Percentiles rank a stretch among this genome's conserved stretches.
These are phyloP conservation scores for Smutsia temminckii DNA, from an alignment of 2,797 vertebrate species.

Conservation along the genomic window DNA sequence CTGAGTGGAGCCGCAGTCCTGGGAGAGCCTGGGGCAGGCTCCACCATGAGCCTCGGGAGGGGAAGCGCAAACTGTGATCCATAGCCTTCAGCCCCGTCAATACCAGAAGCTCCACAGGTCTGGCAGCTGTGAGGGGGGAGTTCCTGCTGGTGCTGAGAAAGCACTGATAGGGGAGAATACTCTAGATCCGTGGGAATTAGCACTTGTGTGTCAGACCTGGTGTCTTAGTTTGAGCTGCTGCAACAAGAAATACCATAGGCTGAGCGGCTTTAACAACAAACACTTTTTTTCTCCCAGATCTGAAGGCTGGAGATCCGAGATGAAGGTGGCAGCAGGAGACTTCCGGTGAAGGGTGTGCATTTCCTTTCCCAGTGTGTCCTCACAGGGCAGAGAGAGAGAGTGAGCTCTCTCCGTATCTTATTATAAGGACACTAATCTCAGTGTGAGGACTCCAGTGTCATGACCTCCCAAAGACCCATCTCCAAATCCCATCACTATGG, in stretches of 20 bases:
- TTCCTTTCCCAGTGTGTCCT: neutral
- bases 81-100: neutral
- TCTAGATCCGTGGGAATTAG: neutral
- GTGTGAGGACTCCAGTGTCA: neutral
- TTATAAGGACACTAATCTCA: neutral
- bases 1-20: neutral
- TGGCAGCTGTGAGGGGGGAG: neutral
- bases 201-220: neutral
- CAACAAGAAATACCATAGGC: neutral
- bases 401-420: neutral
- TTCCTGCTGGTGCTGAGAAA: neutral
- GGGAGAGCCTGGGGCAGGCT: neutral
- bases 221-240: neutral
- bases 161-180: neutral
- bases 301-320: neutral
- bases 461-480: neutral
- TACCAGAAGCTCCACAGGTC: neutral
- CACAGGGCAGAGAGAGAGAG: neutral
- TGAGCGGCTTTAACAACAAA: neutral
- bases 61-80: neutral
- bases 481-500: neutral
- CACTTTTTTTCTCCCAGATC: neutral
- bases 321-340: neutral
- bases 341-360: neutral
- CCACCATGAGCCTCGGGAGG: neutral